These are phyloP conservation scores for Macaria notata DNA, from an alignment of 2,888 invertebrate species.

Conservation along the genomic window DNA sequence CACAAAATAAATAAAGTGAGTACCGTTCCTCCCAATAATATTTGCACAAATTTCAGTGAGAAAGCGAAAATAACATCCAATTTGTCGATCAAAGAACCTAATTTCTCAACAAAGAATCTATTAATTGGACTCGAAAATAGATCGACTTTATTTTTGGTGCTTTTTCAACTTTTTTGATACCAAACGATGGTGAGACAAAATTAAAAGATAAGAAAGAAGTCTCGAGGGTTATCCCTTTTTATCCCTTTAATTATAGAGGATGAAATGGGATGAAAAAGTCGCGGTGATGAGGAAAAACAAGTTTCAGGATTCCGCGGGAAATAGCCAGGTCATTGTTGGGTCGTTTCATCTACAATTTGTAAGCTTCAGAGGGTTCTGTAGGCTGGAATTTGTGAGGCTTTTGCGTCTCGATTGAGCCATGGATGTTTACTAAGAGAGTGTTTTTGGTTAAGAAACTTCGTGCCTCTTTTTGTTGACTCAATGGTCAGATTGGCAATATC, in stretches of 20 bases:
- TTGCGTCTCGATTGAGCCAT: slow-evolving; percentile 5
- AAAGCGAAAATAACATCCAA: slow-evolving; percentile 12
- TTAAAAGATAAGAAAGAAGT: slow-evolving; percentile 24
- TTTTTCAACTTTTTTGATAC: slow-evolving; percentile 11
- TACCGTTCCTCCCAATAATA: slow-evolving; percentile 1
- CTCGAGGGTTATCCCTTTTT: slow-evolving; percentile 4
- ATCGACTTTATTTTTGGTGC: slow-evolving; percentile 1
- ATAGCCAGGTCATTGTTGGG: slow-evolving; percentile 10
- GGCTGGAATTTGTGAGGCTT: slow-evolving; percentile 3
- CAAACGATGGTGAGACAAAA: slow-evolving; percentile 15
- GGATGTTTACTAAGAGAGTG: neutral
- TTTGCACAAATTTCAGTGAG: slow-evolving; percentile 8
- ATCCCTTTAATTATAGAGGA: slow-evolving; percentile 21
- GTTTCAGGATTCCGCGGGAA: slow-evolving; percentile 15
- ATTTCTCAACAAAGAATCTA: slow-evolving; percentile 14
- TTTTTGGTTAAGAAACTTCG: neutral
- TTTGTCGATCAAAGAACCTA: slow-evolving; percentile 16
- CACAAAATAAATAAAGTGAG: slow-evolving; percentile 5
- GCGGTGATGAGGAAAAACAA: slow-evolving; percentile 14
- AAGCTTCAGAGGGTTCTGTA: slow-evolving; percentile 6
- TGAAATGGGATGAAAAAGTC: slow-evolving; percentile 14
- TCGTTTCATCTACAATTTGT: slow-evolving; percentile 17
- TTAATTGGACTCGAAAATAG: slow-evolving; percentile 9
- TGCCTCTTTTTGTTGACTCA: neutral
- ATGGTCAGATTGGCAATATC: neutral